Base-by-base conservation (phyloP, 2,113 vertebrate genomes). In the Pagrus major region DNA sequence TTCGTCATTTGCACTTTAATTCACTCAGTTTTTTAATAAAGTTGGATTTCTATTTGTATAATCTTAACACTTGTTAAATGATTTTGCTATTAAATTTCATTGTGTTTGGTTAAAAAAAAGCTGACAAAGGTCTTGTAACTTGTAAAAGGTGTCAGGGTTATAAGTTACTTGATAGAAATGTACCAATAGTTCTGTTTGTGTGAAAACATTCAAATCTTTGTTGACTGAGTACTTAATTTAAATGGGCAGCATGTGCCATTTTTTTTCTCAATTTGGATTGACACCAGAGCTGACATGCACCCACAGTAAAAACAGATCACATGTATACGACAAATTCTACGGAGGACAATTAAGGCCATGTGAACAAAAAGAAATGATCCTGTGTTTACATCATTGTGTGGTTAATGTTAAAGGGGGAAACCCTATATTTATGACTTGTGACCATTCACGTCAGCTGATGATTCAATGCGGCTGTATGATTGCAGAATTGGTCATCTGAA, bases 1-100 rank as follows among this genome's bases (percentile, higher is more conserved):
- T 61, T 63, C 10, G 42, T 49, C 35, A 44, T 61, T 73, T 86
- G 56, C 72, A 81, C 78, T 77, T 73, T 72, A 77, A 56, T 56
- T 41, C 60, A 37, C 33, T 72, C 25, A 33, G 42, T 39, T 77
- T 59, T 68, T 37, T 21, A 29, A 33, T 51, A 27, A 58, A 31
- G 21, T 37, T 51, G 7, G 8, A 42, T 31, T 41, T 56, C 7
- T 33, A 49, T 75, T 79, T 70, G 49, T 69, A 64, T 51, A 56
- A 68, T 37, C 18, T 59, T n/a, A 47, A 59, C 16, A 6, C 2
- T 29, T 61, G 37, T 61, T 61, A 31, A 20, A 67, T 61, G 18
- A 42, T 69, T 84, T 73, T 68, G 12, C 23, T 27, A n/a, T 55
- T 37, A 5, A 37, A 18, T 67, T 23, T 31, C 20, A 44, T 16